Evolutionary conservation across 2,797 vertebrate species (phyloP).

Genomic region (Pseudopleuronectes americanus): DNA sequence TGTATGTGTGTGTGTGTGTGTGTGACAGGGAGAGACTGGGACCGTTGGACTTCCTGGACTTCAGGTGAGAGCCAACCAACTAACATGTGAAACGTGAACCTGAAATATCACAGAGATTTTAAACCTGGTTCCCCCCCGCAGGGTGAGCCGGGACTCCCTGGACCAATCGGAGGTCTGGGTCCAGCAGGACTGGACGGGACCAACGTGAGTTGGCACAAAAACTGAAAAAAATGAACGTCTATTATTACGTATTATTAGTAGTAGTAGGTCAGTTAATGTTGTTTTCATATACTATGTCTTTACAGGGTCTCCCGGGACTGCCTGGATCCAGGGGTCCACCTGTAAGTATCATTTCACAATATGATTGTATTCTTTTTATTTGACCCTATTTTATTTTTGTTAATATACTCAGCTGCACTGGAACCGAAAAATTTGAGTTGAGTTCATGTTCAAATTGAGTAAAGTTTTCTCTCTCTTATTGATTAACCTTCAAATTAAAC

Average conservation of each 20-base stretch:
- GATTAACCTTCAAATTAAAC: no score
- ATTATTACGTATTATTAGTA: not conserved
- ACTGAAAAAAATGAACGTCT: no score
- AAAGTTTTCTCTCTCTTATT: no score
- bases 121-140: slow-evolving; percentile 4
- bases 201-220: slow-evolving; percentile 60
- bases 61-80: slow-evolving; percentile 59
- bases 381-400: not conserved
- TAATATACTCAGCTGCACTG: no score
- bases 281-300: not conserved
- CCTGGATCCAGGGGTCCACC: slow-evolving; percentile 68
- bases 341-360: slow-evolving; percentile 54
- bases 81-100: not conserved
- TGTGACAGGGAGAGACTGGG: slow-evolving; percentile 66
- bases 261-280: not conserved
- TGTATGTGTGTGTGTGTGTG: slow-evolving; percentile 1
- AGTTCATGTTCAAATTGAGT: no score
- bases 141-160: slow-evolving; percentile 53
- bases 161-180: slow-evolving; percentile 50
- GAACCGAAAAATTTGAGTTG: no score
- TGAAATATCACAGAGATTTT: no score
- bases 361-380: not conserved
- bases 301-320: slow-evolving; percentile 65
- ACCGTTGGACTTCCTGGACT: slow-evolving; percentile 54
- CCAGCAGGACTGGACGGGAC: slow-evolving; percentile 54